Evolutionary conservation across 1,140 invertebrate genomes (phyloP).

Genomic region (Harlomillsia oculata): DNA sequence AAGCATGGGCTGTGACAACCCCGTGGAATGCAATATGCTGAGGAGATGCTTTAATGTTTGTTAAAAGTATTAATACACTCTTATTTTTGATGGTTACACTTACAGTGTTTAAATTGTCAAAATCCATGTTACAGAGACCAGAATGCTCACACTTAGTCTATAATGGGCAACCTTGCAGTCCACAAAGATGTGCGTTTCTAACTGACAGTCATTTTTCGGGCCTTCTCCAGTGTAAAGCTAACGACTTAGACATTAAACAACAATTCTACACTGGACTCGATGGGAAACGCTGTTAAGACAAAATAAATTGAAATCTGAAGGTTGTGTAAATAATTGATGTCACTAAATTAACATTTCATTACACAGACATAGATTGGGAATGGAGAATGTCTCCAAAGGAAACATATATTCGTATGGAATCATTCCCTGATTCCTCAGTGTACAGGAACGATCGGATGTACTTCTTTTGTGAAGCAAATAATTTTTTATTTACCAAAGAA

Average conservation of each 20-base stretch:
- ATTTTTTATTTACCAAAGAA: neutral
- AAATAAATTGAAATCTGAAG: too few relatives aligned
- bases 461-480: conserved; percentile 2
- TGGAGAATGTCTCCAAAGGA: too few relatives aligned
- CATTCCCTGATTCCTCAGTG: too few relatives aligned
- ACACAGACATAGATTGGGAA: too few relatives aligned
- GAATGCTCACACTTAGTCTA: neutral
- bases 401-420: too few relatives aligned
- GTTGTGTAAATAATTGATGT: too few relatives aligned
- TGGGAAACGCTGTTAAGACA: neutral
- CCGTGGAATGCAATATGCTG: neutral
- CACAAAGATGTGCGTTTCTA: neutral
- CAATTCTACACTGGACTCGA: neutral
- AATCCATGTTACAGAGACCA: neutral
- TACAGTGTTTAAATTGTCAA: neutral
- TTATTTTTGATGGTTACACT: neutral
- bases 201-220: neutral
- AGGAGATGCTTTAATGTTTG: neutral
- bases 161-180: neutral
- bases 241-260: neutral
- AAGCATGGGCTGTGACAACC: neutral
- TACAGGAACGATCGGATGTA: neutral
- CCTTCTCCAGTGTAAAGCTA: neutral
- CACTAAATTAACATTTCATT: too few relatives aligned
- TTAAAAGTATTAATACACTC: too few relatives aligned